Evolutionary conservation across 2,797 vertebrate genomes (phyloP).

Genomic region (Rhinichthys osculus): DNA sequence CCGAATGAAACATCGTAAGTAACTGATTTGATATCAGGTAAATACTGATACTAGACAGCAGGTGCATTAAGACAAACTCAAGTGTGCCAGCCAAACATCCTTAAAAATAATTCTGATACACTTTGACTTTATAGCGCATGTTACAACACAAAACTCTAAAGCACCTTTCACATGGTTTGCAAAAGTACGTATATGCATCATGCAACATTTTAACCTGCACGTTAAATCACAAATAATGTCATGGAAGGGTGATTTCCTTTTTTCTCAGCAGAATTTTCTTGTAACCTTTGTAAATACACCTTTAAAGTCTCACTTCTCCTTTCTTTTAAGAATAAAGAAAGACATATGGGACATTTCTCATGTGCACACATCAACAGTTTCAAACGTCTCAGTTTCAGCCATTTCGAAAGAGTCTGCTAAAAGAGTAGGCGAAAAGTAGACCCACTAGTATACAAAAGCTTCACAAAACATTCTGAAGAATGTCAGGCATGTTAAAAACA

Average conservation of each 20-base stretch:
- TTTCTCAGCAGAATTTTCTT: not conserved
- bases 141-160: not conserved
- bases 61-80: not conserved
- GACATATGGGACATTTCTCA: not conserved
- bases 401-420: not conserved
- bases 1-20: not conserved
- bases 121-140: not conserved
- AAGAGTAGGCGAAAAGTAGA: conserved; percentile 6
- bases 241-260: not conserved
- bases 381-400: not conserved
- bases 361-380: not conserved
- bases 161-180: not conserved
- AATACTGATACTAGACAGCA: not conserved
- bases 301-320: not conserved
- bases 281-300: not conserved
- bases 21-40: not conserved
- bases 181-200: not conserved
- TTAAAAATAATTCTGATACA: not conserved
- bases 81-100: not conserved
- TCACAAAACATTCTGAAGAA: conserved; percentile 28
- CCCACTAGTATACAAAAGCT: conserved; percentile 13
- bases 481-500: conserved; percentile 43
- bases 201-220: not conserved
- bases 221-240: not conserved
- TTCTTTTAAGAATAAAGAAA: not conserved